These are phyloP conservation scores for Aspidapion aeneum DNA, from an alignment of 2,888 invertebrate species.

Conservation along the genomic window DNA sequence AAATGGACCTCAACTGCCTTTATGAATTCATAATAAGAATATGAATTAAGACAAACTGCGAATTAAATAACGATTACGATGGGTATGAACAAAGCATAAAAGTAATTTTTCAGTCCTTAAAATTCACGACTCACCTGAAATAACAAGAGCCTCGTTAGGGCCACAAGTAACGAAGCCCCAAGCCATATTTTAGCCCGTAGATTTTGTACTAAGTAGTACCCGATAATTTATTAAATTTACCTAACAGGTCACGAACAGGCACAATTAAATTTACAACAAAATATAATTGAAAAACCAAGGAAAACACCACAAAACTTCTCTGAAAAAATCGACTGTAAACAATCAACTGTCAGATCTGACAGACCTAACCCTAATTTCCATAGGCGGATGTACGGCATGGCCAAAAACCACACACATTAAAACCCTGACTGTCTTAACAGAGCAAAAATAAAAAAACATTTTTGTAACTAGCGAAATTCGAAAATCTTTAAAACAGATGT, in stretches of 20 bases:
- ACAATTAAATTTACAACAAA: not conserved
- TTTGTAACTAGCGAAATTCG: no score
- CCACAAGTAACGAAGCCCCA: slow-evolving; percentile 93
- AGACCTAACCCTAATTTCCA: not conserved
- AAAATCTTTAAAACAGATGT: no score
- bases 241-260: not conserved
- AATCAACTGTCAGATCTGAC: not conserved
- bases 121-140: slow-evolving; percentile 73
- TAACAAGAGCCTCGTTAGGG: slow-evolving; percentile 91
- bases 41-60: no score
- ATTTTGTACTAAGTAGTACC: not conserved
- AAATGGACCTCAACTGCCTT: no score
- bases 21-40: no score
- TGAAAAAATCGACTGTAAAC: not conserved
- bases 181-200: slow-evolving; percentile 35
- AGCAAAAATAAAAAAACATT: no score
- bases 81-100: no score
- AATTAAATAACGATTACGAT: no score
- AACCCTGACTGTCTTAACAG: no score
- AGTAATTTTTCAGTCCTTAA: no score
- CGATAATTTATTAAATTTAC: not conserved
- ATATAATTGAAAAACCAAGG: not conserved
- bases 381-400: not conserved
- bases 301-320: not conserved
- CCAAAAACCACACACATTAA: no score